Evolutionary conservation across 2,797 vertebrate species (phyloP).

Genomic region (Helostoma temminkii): DNA sequence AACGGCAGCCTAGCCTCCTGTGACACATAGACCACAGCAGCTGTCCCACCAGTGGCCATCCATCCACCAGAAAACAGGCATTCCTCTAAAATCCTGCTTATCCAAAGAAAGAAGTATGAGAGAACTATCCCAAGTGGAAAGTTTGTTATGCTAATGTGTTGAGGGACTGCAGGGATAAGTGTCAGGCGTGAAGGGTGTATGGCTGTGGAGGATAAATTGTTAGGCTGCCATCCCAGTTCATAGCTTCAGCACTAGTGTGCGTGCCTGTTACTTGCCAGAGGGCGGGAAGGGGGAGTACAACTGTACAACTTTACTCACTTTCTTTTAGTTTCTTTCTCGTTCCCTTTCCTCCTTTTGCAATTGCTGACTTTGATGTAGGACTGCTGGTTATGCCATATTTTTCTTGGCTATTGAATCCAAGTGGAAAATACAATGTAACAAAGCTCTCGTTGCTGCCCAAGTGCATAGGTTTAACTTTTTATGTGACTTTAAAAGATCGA

Average conservation of each 20-base stretch:
- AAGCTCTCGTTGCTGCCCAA: slow-evolving; percentile 80
- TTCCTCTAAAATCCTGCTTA: slow-evolving; percentile 69
- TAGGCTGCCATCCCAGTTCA: slow-evolving; percentile 58
- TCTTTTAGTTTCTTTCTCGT: slow-evolving; percentile 51
- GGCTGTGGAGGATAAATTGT: slow-evolving; percentile 59
- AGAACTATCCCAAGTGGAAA: slow-evolving; percentile 82
- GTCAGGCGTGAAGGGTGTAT: slow-evolving; percentile 60
- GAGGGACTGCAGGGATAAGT: slow-evolving; percentile 74
- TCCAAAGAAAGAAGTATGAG: slow-evolving; percentile 56
- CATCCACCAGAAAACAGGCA: slow-evolving; percentile 44
- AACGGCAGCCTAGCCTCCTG: slow-evolving; percentile 35
- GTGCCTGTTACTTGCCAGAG: slow-evolving; percentile 81
- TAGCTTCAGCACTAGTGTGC: slow-evolving; percentile 49
- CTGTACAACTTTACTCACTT: slow-evolving; percentile 41
- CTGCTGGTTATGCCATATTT: slow-evolving; percentile 87
- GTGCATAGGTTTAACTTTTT: slow-evolving; percentile 74
- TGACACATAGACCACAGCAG: slow-evolving; percentile 43
- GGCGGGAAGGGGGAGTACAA: slow-evolving; percentile 81
- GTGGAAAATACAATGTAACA: slow-evolving; percentile 89
- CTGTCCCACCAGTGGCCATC: slow-evolving; percentile 37
- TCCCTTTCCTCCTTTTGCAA: slow-evolving; percentile 56
- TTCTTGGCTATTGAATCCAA: slow-evolving; percentile 84
- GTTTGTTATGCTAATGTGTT: slow-evolving; percentile 81
- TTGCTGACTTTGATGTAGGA: slow-evolving; percentile 87
- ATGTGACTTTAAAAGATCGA: slow-evolving; percentile 79